Evolutionary conservation across 1,140 invertebrate species (phyloP).

Genomic region (Homarus americanus): DNA sequence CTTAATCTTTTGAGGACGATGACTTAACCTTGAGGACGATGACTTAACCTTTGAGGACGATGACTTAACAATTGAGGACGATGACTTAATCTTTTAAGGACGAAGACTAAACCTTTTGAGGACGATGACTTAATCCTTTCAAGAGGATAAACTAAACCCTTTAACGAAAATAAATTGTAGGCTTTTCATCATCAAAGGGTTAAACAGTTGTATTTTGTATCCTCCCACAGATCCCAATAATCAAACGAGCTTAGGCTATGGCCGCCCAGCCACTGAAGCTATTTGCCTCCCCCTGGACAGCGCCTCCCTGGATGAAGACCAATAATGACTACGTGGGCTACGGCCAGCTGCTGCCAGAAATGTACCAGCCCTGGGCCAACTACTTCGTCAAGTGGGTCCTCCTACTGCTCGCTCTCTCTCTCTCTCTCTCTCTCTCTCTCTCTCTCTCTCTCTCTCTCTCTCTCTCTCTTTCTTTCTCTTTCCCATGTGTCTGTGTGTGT

Average conservation of each 20-base stretch:
- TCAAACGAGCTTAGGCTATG: conserved; percentile 39
- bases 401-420: not conserved
- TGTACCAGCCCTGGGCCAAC: conserved; percentile 63
- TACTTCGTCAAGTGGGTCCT: conserved; percentile 59
- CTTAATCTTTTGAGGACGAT: too few species aligned
- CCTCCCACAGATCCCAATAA: conserved; percentile 37
- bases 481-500: not conserved
- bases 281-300: conserved; percentile 57
- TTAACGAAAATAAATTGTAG: too few species aligned
- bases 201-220: too few species aligned
- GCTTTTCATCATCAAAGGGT: too few species aligned
- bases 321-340: conserved; percentile 45
- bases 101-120: too few species aligned
- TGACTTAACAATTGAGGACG: too few species aligned
- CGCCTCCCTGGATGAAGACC: conserved; percentile 62
- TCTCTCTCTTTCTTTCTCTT: conserved; percentile 27
- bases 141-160: too few species aligned
- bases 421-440: conserved; percentile 40
- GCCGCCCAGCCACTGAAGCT: conserved; percentile 1
- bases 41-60: too few species aligned
- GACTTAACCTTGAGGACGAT: too few species aligned
- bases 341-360: conserved; percentile 40
- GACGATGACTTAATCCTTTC: too few species aligned
- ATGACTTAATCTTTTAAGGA: too few species aligned
- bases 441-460: conserved; percentile 55